These are phyloP conservation scores for Petrocephalus microphthalmus DNA, from an alignment of 2,113 vertebrate species.

Conservation along the genomic window DNA sequence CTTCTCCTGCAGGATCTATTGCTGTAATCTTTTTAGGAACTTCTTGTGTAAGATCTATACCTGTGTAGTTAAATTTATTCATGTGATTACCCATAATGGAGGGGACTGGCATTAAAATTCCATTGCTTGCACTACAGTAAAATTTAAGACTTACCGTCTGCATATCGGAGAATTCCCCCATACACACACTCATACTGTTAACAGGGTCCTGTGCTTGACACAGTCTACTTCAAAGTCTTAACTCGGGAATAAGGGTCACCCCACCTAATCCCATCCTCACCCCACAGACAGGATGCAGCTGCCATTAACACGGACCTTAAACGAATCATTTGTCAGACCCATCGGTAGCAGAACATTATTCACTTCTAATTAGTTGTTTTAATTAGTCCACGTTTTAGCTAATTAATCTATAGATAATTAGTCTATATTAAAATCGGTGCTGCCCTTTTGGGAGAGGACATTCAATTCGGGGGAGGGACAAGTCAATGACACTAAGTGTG, in stretches of 20 bases:
- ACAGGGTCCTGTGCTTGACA: neutral
- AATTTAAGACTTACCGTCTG: neutral
- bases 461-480: conserved; percentile 11
- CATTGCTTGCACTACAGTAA: neutral
- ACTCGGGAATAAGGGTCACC: neutral
- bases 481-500: conserved; percentile 9
- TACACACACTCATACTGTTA: neutral
- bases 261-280: conserved; percentile 6
- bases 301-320: conserved; percentile 1
- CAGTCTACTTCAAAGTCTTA: neutral
- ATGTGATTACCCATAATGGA: neutral
- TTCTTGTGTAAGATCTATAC: neutral
- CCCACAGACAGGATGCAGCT: neutral
- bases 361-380: conserved; percentile 57
- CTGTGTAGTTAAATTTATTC: neutral
- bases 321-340: conserved; percentile 14
- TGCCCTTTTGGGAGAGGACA: conserved; percentile 16
- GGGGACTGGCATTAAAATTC: neutral
- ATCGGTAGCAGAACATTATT: conserved; percentile 42
- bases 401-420: conserved; percentile 52
- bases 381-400: conserved; percentile 58
- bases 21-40: neutral
- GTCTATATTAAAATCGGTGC: conserved; percentile 40
- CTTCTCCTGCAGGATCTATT: neutral
- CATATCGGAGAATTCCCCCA: neutral